Conservation (phyloP, 2,888 invertebrate species). For the Chaetogeoica ovagalla region DNA sequence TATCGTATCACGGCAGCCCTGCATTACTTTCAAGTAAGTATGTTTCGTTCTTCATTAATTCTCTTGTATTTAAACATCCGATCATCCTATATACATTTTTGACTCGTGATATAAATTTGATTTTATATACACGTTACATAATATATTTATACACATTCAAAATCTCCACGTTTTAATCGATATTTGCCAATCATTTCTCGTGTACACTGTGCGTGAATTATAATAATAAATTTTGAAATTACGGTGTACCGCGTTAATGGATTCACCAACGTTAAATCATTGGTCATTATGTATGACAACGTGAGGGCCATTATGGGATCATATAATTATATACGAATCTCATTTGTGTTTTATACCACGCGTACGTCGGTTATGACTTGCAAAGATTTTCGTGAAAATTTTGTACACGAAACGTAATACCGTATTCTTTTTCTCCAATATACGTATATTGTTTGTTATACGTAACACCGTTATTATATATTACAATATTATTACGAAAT, state of each 20-base stretch:
- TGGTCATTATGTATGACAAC: not conserved
- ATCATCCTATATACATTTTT: too few relatives aligned
- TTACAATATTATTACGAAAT: too few relatives aligned
- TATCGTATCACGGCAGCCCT: too few relatives aligned
- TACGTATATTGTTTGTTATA: too few relatives aligned
- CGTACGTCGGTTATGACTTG: not conserved
- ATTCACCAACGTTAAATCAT: not conserved
- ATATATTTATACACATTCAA: not conserved
- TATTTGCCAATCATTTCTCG: constrained; percentile 8
- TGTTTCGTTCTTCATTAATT: too few relatives aligned
- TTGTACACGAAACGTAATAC: too few relatives aligned
- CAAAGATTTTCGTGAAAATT: not conserved
- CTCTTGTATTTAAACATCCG: too few relatives aligned
- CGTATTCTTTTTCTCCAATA: too few relatives aligned
- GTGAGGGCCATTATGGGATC: not conserved
- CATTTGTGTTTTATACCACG: not conserved
- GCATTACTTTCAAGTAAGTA: too few relatives aligned
- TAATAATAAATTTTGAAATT: constrained; percentile 5
- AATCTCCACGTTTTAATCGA: not conserved
- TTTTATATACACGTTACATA: not conserved
- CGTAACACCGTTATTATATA: too few relatives aligned
- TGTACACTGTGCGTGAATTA: not conserved
- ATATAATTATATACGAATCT: not conserved
- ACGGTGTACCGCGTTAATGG: not conserved
- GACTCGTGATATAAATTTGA: too few relatives aligned